Evolutionary conservation across 2,797 vertebrate genomes (phyloP).

Genomic region (Scomberomorus guttatus): DNA sequence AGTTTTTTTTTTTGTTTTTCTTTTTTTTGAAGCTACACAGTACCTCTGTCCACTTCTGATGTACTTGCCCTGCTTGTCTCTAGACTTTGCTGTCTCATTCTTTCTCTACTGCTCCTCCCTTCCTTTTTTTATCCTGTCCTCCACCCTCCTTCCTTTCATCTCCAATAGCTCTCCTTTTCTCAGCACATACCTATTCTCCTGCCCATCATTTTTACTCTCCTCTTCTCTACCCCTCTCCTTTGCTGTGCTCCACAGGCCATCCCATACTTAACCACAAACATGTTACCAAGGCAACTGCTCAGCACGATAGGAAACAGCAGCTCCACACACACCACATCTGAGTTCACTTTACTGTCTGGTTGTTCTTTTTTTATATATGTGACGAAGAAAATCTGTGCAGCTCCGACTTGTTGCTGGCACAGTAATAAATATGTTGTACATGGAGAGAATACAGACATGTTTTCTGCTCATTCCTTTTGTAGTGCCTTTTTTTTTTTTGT

Average conservation of each 20-base stretch:
- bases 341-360: constrained; percentile 61
- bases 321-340: constrained; percentile 52
- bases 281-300: constrained; percentile 68
- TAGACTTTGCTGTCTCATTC: constrained; percentile 15
- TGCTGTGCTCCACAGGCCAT: constrained; percentile 44
- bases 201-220: constrained; percentile 11
- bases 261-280: constrained; percentile 57
- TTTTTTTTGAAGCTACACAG: background rate
- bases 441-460: background rate
- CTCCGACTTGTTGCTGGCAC: constrained; percentile 18
- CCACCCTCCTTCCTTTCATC: background rate
- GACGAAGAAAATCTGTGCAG: constrained; percentile 26
- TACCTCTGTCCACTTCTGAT: background rate
- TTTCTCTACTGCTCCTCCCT: too few relatives aligned
- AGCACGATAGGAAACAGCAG: constrained; percentile 65
- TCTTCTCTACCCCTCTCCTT: constrained; percentile 28
- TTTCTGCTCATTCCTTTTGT: background rate
- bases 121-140: background rate
- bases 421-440: constrained; percentile 25
- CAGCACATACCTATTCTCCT: constrained; percentile 8
- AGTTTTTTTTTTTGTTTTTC: background rate
- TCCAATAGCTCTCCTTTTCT: background rate
- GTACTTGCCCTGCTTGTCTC: background rate
- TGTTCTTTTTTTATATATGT: constrained; percentile 30
- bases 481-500: background rate